phyloP scores from a whole-genome alignment of 2,888 invertebrate species.

The Chromoteleia sp. region DNA sequence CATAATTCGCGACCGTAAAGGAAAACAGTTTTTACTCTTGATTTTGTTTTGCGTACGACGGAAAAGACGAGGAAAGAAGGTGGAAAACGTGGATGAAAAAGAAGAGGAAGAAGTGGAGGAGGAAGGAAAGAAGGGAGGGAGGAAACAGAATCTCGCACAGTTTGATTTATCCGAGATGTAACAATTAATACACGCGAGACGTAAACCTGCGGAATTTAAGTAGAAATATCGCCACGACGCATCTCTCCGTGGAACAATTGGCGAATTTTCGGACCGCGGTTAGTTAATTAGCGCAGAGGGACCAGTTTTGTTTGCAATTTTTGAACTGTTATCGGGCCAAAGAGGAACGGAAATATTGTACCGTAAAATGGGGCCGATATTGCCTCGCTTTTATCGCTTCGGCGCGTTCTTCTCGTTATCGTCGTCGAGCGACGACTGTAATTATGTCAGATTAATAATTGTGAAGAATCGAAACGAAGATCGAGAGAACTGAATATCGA shows the following conservation, averaged over 20 bases:
- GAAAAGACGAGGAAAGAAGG: not conserved
- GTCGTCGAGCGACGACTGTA: no score
- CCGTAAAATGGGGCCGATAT: constrained; percentile 28
- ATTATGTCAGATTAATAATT: constrained; percentile 32
- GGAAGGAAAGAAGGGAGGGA: no score
- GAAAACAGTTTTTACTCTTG: constrained; percentile 4
- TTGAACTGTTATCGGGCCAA: constrained; percentile 32
- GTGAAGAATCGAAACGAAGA: not conserved
- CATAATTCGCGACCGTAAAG: constrained; percentile 16
- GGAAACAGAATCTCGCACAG: not conserved
- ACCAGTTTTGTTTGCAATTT: constrained; percentile 56
- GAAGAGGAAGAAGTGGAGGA: not conserved
- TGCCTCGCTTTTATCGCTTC: constrained; percentile 17
- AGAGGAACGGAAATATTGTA: constrained; percentile 2
- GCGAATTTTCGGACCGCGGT: constrained; percentile 34
- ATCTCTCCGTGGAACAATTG: constrained; percentile 28
- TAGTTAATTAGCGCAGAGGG: constrained; percentile 48
- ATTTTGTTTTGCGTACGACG: constrained; percentile 2
- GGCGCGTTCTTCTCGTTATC: constrained; percentile 18
- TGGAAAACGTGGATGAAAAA: not conserved
- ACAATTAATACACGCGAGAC: constrained; percentile 43
- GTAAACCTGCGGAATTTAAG: constrained; percentile 37
- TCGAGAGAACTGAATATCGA: no score
- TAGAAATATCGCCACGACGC: constrained; percentile 19
- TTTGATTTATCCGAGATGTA: constrained; percentile 36